Base-by-base conservation (phyloP, 1,140 invertebrate species). In the Drosophila ficusphila region DNA sequence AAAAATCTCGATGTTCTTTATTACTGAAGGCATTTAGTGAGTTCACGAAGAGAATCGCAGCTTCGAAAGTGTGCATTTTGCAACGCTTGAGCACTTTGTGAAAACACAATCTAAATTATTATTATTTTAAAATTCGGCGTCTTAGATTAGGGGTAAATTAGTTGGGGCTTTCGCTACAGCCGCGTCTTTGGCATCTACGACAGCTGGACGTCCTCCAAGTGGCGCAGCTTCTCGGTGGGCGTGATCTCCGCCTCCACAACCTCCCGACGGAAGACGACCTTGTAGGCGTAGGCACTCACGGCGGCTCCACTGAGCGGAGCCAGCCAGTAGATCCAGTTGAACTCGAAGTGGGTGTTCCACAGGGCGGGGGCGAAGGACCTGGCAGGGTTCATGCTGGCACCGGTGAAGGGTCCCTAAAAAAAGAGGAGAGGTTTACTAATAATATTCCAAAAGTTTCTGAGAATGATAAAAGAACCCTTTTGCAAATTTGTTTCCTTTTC, bases 321-420 rank as follows among this genome's bases (percentile, higher is more conserved):
- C 29, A 95, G 91, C 95, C 95, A 96, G 85, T 96, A 96, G 12
- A 97, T 93, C 96, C 96, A 97, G 67, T 96, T 96, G 42, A 93
- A 38, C 0, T 78, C 60, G 94, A 96, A 97, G 38, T 92, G 91
- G 1, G 93, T 93, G 39, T 94, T 95, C 79, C 96, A 94, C 4
- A 97, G 70, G 0, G 96, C 96, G 0, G 96, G 96, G 1, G 93
- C 96, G 38, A 97, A 94, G 25, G 94, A 94, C 73, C 96, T 93
- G 0, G 95, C 96, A 0, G 96, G 96, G 79, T 97, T 97, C 95
- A 97, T 94, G 75, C 95, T 95, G 42, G 95, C 95, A 0, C 96
- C 95, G 2, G 96, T 96, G 69, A 93, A 95, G n/a, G 94, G 94
- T n/a, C 93, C 94, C 95, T 95, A 36, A 44, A 76, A 82, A 7